Evolutionary conservation across 2,888 invertebrate genomes (phyloP).

Genomic region (Cheilosia grossa): DNA sequence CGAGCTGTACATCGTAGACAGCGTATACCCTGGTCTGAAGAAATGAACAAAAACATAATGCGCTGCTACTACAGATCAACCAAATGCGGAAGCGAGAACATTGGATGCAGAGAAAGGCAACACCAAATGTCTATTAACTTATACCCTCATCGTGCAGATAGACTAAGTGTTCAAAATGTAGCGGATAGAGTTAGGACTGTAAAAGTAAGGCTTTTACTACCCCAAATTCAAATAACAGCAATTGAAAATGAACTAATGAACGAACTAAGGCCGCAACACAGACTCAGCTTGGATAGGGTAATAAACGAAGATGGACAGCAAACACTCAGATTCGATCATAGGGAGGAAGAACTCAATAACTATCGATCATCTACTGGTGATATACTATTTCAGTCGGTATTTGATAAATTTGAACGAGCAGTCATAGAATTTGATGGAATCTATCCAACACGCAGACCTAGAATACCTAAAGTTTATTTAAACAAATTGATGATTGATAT

Average conservation of each 20-base stretch:
- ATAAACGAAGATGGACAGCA: not conserved
- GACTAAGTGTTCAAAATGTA: not conserved
- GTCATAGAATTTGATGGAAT: not conserved
- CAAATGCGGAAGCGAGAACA: not conserved
- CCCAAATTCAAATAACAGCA: too few relatives aligned
- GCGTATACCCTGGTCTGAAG: slow-evolving; percentile 5
- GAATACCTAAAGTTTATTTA: not conserved
- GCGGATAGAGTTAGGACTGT: not conserved
- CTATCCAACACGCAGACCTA: not conserved
- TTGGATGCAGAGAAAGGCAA: not conserved
- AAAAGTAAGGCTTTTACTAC: too few relatives aligned
- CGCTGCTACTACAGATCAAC: not conserved
- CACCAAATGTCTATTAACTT: too few relatives aligned
- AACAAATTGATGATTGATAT: not conserved
- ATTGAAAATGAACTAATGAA: too few relatives aligned
- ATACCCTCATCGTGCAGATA: not conserved
- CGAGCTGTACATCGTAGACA: slow-evolving; percentile 30
- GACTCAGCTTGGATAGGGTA: too few relatives aligned
- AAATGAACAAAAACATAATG: not conserved
- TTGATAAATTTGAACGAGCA: not conserved
- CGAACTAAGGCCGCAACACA: too few relatives aligned
- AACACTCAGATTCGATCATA: not conserved
- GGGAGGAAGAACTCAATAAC: slow-evolving; percentile 2
- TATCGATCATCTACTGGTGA: not conserved
- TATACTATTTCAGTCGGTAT: not conserved